These are phyloP conservation scores for Molorchus minor DNA, from an alignment of 2,888 invertebrate species.

Conservation along the genomic window DNA sequence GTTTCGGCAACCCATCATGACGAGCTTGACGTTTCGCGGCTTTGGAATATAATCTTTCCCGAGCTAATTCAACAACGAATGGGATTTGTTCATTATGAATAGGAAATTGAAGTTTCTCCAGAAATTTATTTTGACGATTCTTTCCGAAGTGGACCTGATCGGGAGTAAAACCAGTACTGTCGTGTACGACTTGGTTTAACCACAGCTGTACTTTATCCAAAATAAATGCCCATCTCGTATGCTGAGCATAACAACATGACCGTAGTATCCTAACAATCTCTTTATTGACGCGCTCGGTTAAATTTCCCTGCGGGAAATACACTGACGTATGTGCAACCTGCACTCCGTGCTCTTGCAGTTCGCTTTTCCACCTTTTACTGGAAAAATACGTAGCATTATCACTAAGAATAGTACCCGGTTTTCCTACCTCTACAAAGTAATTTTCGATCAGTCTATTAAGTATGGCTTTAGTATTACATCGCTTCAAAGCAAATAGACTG, in stretches of 20 bases:
- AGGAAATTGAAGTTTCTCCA: no score
- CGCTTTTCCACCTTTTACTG: neutral
- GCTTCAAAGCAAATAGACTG: slow-evolving; percentile 26
- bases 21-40: neutral
- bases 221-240: slow-evolving; percentile 32
- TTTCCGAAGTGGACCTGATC: no score
- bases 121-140: no score
- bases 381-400: slow-evolving; percentile 12
- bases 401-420: neutral
- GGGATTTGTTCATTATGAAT: no score
- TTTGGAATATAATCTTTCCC: neutral
- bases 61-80: neutral
- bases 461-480: neutral
- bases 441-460: neutral
- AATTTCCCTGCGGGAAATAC: no score
- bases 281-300: no score
- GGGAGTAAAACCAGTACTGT: slow-evolving; percentile 12
- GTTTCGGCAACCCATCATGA: no score
- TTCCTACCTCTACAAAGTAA: neutral
- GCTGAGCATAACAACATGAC: slow-evolving; percentile 27
- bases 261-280: slow-evolving; percentile 32
- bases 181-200: slow-evolving; percentile 26
- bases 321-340: no score
- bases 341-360: neutral
- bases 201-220: slow-evolving; percentile 20